Percentiles rank a stretch among this genome's conserved stretches.
Evolutionary conservation across 2,113 vertebrate genomes (phyloP).

Genomic region (Centrocercus urophasianus): DNA sequence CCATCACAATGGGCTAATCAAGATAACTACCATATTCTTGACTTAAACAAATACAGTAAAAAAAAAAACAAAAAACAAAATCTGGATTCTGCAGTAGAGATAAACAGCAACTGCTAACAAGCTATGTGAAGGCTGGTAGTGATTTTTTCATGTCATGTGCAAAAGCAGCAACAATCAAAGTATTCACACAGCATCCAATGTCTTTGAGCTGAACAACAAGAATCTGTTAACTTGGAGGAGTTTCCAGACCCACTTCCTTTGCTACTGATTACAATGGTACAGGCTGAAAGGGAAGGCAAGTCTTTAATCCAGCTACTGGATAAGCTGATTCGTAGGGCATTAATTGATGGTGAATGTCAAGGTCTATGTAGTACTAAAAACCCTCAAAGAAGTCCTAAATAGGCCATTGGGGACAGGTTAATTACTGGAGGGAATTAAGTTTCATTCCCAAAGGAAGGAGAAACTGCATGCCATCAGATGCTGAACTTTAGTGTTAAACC

Average conservation of each 20-base stretch:
- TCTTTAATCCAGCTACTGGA: constrained; percentile 55
- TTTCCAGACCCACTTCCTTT: constrained; percentile 27
- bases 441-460: not conserved
- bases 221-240: not conserved
- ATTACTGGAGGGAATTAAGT: constrained; percentile 26
- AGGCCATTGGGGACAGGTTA: constrained; percentile 16
- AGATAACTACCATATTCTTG: constrained; percentile 70
- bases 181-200: constrained; percentile 30
- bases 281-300: constrained; percentile 2
- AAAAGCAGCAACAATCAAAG: constrained; percentile 36
- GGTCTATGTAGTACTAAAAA: constrained; percentile 14
- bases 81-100: constrained; percentile 30
- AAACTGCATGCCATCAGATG: not conserved
- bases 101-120: constrained; percentile 50
- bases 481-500: not conserved
- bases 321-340: not conserved
- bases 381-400: not conserved
- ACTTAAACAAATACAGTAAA: constrained; percentile 70
- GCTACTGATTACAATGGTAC: constrained; percentile 34
- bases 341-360: constrained; percentile 55
- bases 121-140: constrained; percentile 47
- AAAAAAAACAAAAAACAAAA: not conserved
- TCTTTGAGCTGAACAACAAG: constrained; percentile 5
- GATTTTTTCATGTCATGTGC: constrained; percentile 45
- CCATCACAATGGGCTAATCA: constrained; percentile 74